phyloP scores from a whole-genome alignment of 2,113 vertebrate genomes.

The Callipepla californica region DNA sequence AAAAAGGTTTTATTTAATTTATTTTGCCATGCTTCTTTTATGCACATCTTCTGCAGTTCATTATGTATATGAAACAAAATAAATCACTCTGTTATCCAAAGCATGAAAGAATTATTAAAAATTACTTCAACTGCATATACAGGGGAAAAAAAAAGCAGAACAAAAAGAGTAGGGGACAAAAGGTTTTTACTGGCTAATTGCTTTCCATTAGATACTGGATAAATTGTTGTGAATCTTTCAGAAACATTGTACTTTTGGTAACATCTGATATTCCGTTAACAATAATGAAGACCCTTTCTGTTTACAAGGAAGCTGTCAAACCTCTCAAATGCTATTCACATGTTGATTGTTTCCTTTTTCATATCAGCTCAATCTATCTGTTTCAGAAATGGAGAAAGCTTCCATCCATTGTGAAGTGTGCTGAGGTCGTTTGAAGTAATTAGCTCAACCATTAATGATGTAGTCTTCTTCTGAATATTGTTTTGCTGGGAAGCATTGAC shows the following conservation, averaged over 20 bases:
- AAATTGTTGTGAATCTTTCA: neutral
- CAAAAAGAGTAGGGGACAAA: neutral
- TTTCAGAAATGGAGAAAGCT: constrained; percentile 31
- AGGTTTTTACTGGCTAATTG: neutral
- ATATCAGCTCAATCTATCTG: neutral
- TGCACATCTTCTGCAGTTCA: neutral
- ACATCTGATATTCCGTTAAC: neutral
- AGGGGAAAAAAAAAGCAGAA: neutral
- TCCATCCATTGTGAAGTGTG: neutral
- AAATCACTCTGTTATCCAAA: neutral
- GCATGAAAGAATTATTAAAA: neutral
- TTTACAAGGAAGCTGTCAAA: neutral
- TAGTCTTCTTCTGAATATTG: neutral
- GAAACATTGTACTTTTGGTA: neutral
- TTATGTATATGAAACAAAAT: neutral
- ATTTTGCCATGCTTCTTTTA: neutral
- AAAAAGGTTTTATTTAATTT: neutral
- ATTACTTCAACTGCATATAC: neutral
- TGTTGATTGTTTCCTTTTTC: constrained; percentile 26
- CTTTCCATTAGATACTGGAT: neutral
- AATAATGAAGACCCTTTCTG: neutral
- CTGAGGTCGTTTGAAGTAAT: neutral
- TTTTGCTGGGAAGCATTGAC: neutral
- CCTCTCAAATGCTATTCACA: neutral
- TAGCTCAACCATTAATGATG: neutral